phyloP scores from a whole-genome alignment of 2,888 invertebrate species.

The Hemistola chrysoprasaria region DNA sequence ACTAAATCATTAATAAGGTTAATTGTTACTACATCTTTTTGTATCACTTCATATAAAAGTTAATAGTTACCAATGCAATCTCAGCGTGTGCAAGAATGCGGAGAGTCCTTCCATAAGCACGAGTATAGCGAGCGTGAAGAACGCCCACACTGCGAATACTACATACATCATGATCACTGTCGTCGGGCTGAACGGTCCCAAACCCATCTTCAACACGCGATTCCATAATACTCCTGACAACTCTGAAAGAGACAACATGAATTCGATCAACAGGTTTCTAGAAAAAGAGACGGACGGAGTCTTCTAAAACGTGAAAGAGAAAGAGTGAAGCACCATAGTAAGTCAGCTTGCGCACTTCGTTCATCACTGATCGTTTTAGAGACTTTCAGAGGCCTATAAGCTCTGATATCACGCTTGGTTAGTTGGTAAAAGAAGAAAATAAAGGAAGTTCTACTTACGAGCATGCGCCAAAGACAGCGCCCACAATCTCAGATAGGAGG shows the following conservation, averaged over 20 bases:
- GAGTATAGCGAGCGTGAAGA: slow-evolving; percentile 90
- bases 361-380: no score
- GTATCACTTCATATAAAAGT: no score
- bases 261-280: no score
- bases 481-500: slow-evolving; percentile 95
- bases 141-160: slow-evolving; percentile 89
- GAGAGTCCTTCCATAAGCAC: slow-evolving; percentile 96
- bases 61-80: slow-evolving; percentile 89
- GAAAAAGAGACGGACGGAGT: no score
- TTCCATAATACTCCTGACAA: slow-evolving; percentile 91
- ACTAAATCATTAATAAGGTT: no score
- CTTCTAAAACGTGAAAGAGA: slow-evolving; percentile 7
- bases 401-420: no score
- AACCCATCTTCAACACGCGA: slow-evolving; percentile 84
- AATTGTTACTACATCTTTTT: no score
- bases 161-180: slow-evolving; percentile 71
- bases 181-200: slow-evolving; percentile 53
- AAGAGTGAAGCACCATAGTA: no score
- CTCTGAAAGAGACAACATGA: no score
- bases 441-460: slow-evolving; percentile 80
- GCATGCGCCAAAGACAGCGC: slow-evolving; percentile 94
- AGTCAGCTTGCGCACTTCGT: no score
- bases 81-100: slow-evolving; percentile 93
- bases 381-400: no score
- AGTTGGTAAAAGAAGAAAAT: no score